Percentiles rank a stretch among this genome's conserved stretches.
These are phyloP conservation scores for Mesorhabditis belari DNA, from an alignment of 2,888 invertebrate genomes.

Conservation along the genomic window DNA sequence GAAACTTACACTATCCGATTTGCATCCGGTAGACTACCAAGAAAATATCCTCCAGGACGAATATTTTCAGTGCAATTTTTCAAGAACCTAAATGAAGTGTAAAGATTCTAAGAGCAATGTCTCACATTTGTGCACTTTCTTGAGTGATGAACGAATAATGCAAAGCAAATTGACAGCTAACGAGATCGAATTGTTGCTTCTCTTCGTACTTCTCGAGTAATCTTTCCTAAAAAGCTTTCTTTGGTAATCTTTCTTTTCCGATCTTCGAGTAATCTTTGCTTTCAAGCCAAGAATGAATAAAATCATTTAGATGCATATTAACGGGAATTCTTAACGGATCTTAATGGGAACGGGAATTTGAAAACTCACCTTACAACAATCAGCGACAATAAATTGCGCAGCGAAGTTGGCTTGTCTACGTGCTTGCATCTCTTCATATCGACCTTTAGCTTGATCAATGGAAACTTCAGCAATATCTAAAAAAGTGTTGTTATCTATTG, in stretches of 20 bases:
- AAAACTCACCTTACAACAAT: conserved; percentile 70
- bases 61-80: conserved; percentile 84
- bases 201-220: conserved; percentile 1
- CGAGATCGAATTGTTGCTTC: conserved; percentile 68
- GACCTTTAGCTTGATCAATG: conserved; percentile 76
- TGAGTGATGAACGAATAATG: conserved; percentile 86
- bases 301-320: no score
- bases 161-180: conserved; percentile 94
- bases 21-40: conserved; percentile 92
- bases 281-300: background rate
- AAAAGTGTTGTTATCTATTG: conserved; percentile 5
- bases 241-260: background rate
- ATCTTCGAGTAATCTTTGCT: background rate
- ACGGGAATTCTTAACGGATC: no score
- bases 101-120: conserved; percentile 59
- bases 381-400: conserved; percentile 84
- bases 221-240: conserved; percentile 6
- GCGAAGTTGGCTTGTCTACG: conserved; percentile 60
- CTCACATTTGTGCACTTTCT: conserved; percentile 44
- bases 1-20: conserved; percentile 72
- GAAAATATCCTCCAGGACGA: conserved; percentile 82
- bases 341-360: no score
- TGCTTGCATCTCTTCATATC: conserved; percentile 69
- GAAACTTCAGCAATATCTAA: conserved; percentile 81
- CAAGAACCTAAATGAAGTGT: conserved; percentile 67